These are phyloP conservation scores for Pollachius pollachius DNA, from an alignment of 2,113 vertebrate species.

Conservation along the genomic window DNA sequence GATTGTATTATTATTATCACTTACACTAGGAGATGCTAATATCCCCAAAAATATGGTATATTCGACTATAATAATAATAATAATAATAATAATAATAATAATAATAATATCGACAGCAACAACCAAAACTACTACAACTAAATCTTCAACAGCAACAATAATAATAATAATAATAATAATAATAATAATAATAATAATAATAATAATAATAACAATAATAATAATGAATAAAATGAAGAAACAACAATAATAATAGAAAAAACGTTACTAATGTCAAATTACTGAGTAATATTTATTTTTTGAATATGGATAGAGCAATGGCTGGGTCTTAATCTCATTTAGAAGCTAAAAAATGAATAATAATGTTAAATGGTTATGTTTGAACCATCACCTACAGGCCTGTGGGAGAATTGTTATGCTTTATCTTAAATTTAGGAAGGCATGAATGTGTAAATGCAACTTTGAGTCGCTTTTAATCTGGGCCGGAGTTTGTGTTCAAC, in stretches of 20 bases:
- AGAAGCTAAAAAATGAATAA: too few relatives aligned
- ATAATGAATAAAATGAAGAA: background rate
- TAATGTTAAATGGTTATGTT: background rate
- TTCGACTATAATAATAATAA: too few relatives aligned
- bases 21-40: too few relatives aligned
- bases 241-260: background rate
- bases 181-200: background rate
- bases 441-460: too few relatives aligned
- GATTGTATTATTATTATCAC: background rate
- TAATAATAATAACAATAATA: slow-evolving; percentile 13
- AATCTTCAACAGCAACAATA: too few relatives aligned
- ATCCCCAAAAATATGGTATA: too few relatives aligned
- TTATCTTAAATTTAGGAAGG: background rate
- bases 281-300: background rate
- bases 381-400: background rate
- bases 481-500: slow-evolving; percentile 48
- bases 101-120: background rate
- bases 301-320: background rate
- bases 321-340: too few relatives aligned
- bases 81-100: too few relatives aligned
- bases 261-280: background rate
- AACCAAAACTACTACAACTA: background rate
- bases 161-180: too few relatives aligned
- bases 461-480: slow-evolving; percentile 32
- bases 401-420: too few relatives aligned